Base-by-base conservation (phyloP, 35 echinoderm and acorn worm species). In the Apostichopus californicus region DNA sequence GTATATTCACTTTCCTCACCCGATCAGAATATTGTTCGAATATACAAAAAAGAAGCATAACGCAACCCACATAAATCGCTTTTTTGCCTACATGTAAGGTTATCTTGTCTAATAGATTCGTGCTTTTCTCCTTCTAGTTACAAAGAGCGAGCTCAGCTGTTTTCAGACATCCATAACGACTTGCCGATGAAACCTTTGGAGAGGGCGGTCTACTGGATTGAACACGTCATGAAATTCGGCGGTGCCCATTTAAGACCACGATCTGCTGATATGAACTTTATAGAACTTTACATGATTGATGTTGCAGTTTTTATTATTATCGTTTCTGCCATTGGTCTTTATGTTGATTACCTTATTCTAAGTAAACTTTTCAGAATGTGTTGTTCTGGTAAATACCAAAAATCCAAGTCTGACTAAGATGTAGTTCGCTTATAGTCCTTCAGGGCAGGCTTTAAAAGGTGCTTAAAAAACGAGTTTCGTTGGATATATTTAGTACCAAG, bases 181-280 rank as follows among this genome's bases (percentile, higher is more conserved):
- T 22, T 24, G 8, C 77, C 86, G 53, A 15, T 63, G 12, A 81
- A 28, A 26, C 87, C 95, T 7, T 55, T 26, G 8, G 95, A 96
- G 22, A 94, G 91, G 23, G 88, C 89, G 18, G 92, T 93, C 26
- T 91, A 86, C 56, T 96, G 92, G 95, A 93, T 96, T 9, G 92
- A 94, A 53, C 95, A 96, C 81, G 79, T 96, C 54, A 71, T 93
- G 17, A 93, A 96, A 85, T 94, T 93, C 70, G 95, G 95, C 15
- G 95, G 95, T 1, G 87, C 71, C 6, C 95, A 96, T 91, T 87
- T 96, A 3, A 86, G 95, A 4, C 79, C 92, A 10, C 14, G 58
- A 58, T 78, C 77, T 1, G 15, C 56, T 4, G 92, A 96, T 54
- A 85, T 94, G 26, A 94, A 85, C 73, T 91, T 91, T 22, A 79